Evolutionary conservation across 2,888 invertebrate genomes (phyloP), one percentile per base, ranked within the genome.

Genomic region (Pandemis corylana): DNA sequence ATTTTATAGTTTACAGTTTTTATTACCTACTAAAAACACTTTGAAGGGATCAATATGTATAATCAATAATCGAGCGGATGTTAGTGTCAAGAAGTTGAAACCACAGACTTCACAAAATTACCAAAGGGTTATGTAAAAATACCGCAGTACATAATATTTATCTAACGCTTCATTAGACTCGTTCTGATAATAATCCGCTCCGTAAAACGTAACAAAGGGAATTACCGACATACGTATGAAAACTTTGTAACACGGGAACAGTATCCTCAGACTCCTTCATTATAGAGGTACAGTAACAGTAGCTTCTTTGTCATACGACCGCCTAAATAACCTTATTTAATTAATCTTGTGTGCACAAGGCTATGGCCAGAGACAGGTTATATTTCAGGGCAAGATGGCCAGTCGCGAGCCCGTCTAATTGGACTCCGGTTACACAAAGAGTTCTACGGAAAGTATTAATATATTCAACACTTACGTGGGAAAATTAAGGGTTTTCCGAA

Each of bases 371-470:
- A 80, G 81, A 82, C 83, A 82, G 86, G 83, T 90, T 86, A 84
- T 85, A 87, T 89, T 89, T 88, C 90, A 90, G 82, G 79, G 79
- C 84, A 89, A 88, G 90, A 90, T 91, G 90, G 87, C 89, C 90
- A 89, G 83, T 80, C 75, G 80, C 68, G 73, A 84, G 84, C 85
- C 59, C 69, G 69, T 75, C 75, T 90, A 91, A 91, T 90, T 90
- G 91, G 90, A 80, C 77, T 90, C 89, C 77, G 72, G 84, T 90
- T 88, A 83, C 87, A 81, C 84, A 85, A 87, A 86, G 83, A 84
- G 83, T 73, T 74, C 79, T 77, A 82, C 80, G 78, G 79, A 79
- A 83, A 77, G 76, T 78, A 72, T 63, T 76, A 73, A 61, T 72
- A 69, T 70, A 65, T 66, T 66, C 63, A 63, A 28, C 41, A 70